A percentile compares a stretch with the other conserved stretches of the same genome.
Conservation (phyloP, 37 sponge, comb jelly and placozoan genomes). For the Diacarnus erythraeanus region DNA sequence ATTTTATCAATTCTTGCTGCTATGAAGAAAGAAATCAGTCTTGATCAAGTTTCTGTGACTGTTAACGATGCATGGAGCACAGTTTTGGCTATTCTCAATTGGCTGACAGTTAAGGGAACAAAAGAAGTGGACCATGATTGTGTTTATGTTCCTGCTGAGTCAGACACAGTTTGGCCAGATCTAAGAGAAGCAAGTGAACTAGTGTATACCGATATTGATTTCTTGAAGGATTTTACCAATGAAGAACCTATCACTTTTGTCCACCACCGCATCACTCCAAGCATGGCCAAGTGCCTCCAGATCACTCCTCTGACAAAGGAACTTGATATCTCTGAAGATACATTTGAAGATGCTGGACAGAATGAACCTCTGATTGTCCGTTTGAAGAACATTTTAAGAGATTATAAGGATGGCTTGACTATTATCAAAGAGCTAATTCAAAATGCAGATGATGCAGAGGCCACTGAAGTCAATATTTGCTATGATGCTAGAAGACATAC, state of each 20-base stretch:
- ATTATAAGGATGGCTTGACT: no score
- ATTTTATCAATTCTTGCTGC: no score
- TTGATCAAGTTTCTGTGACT: background rate
- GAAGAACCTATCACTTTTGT: slow-evolving; percentile 12
- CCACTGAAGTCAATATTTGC: no score
- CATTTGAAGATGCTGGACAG: slow-evolving; percentile 66
- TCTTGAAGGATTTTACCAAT: background rate
- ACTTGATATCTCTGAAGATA: no score
- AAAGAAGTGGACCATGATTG: background rate
- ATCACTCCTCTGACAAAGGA: no score
- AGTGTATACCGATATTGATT: slow-evolving; percentile 46
- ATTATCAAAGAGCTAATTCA: no score
- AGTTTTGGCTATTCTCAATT: no score
- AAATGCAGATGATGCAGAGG: no score
- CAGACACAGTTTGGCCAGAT: no score
- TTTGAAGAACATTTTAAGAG: slow-evolving; percentile 64
- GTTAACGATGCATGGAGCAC: slow-evolving; percentile 29
- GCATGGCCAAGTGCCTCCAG: no score
- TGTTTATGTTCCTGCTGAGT: slow-evolving; percentile 37
- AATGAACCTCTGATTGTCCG: slow-evolving; percentile 62
- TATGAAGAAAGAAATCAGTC: background rate
- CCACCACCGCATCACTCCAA: slow-evolving; percentile 14
- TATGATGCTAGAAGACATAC: slow-evolving; percentile 33
- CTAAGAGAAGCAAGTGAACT: no score
- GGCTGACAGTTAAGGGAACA: slow-evolving; percentile 28